These are phyloP conservation scores for Formicarius rufipectus DNA, from an alignment of 2,113 vertebrate species.

Conservation along the genomic window DNA sequence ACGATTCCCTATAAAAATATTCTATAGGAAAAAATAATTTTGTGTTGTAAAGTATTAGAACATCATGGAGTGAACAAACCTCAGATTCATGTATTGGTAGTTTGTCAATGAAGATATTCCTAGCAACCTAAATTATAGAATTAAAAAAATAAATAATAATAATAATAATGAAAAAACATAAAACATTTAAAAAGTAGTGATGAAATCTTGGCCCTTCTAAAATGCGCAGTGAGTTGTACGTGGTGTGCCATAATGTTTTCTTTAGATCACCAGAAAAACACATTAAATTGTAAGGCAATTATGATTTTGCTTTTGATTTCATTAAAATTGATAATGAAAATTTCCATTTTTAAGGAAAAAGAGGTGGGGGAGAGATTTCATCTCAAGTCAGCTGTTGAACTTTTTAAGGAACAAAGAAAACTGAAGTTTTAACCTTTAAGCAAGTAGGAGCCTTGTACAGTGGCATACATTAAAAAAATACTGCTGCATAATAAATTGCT, in stretches of 20 bases:
- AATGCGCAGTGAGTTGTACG: not conserved
- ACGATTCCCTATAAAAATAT: not conserved
- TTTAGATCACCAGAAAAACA: not conserved
- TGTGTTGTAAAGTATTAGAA: not conserved
- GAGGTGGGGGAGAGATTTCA: too few relatives aligned
- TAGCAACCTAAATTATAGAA: not conserved
- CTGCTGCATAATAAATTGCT: not conserved
- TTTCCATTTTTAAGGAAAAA: not conserved
- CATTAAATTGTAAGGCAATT: not conserved
- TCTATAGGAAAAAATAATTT: not conserved
- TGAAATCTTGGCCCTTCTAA: not conserved
- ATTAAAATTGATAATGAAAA: not conserved
- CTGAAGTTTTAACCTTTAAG: not conserved
- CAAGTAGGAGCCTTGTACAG: not conserved
- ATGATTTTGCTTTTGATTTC: not conserved
- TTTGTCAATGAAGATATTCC: not conserved
- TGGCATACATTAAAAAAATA: not conserved
- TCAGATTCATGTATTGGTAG: not conserved
- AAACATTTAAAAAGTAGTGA: not conserved
- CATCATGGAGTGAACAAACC: not conserved
- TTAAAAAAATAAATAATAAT: not conserved
- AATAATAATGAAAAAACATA: too few relatives aligned
- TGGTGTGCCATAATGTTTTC: not conserved
- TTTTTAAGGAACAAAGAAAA: not conserved
- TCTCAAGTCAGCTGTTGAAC: not conserved